These are phyloP conservation scores for Chorisops tibialis DNA, from an alignment of 2,888 invertebrate genomes.

Conservation along the genomic window DNA sequence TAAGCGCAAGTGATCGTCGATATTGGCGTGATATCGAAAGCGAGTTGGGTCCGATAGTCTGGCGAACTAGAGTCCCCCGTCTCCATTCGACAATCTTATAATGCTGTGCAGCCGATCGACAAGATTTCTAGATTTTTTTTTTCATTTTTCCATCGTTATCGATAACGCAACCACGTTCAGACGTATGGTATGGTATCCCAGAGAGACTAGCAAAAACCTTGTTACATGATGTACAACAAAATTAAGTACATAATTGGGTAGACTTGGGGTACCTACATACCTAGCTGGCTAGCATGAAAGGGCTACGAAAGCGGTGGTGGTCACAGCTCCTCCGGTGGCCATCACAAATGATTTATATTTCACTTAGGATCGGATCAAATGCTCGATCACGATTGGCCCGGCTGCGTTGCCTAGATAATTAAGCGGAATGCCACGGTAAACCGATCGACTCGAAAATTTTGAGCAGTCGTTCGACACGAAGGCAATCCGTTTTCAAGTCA, in stretches of 20 bases:
- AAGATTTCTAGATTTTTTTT: neutral
- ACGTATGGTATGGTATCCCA: neutral
- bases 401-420: slow-evolving; percentile 15
- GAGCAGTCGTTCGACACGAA: neutral
- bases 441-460: too few relatives aligned
- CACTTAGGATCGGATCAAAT: neutral
- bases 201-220: neutral
- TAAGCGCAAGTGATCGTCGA: neutral
- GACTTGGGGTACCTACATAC: neutral
- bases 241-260: neutral
- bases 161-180: too few relatives aligned
- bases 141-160: too few relatives aligned
- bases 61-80: too few relatives aligned
- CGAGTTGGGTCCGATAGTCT: too few relatives aligned
- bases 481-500: slow-evolving; percentile 1
- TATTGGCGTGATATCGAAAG: neutral
- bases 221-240: neutral
- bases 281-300: neutral
- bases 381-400: slow-evolving; percentile 8
- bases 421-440: neutral
- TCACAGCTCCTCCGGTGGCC: neutral
- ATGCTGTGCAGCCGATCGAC: too few relatives aligned
- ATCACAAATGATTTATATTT: neutral
- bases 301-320: too few relatives aligned
- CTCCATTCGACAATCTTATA: too few relatives aligned